A percentile compares a stretch with the other conserved stretches of the same genome.
Evolutionary conservation across 1,140 invertebrate genomes (phyloP).

Genomic region (Caenorhabditis tropicalis): DNA sequence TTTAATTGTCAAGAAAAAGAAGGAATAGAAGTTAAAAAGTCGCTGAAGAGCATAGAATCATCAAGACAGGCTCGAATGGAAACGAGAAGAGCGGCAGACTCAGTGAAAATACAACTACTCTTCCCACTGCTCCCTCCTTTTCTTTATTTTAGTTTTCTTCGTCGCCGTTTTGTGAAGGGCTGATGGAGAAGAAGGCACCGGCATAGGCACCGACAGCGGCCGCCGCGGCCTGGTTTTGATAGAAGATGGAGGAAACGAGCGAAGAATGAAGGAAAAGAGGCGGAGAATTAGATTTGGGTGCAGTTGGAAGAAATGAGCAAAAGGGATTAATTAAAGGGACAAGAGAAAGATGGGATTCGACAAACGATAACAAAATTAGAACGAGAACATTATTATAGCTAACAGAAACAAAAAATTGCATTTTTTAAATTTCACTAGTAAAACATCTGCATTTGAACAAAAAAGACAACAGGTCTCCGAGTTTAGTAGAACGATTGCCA

Average conservation of each 20-base stretch:
- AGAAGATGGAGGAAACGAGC: conserved; percentile 14
- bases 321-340: conserved; percentile 2
- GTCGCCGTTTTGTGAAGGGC: conserved; percentile 7
- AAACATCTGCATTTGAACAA: too few relatives aligned
- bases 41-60: conserved; percentile 1
- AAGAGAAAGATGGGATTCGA: not conserved
- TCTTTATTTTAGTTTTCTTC: conserved; percentile 37
- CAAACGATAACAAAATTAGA: not conserved
- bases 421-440: too few relatives aligned
- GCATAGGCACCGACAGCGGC: not conserved
- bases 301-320: conserved; percentile 5
- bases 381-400: not conserved
- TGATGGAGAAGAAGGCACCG: conserved; percentile 34
- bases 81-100: not conserved
- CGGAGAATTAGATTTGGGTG: conserved; percentile 33
- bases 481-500: too few relatives aligned
- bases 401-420: not conserved
- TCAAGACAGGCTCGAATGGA: not conserved
- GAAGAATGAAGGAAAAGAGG: conserved; percentile 1
- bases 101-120: conserved; percentile 9
- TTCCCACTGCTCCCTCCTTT: conserved; percentile 9
- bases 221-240: not conserved
- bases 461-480: too few relatives aligned
- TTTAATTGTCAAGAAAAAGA: too few relatives aligned
- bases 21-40: not conserved